Conservation (phyloP, 2,888 invertebrate species). For the Standfussiana lucernea region DNA sequence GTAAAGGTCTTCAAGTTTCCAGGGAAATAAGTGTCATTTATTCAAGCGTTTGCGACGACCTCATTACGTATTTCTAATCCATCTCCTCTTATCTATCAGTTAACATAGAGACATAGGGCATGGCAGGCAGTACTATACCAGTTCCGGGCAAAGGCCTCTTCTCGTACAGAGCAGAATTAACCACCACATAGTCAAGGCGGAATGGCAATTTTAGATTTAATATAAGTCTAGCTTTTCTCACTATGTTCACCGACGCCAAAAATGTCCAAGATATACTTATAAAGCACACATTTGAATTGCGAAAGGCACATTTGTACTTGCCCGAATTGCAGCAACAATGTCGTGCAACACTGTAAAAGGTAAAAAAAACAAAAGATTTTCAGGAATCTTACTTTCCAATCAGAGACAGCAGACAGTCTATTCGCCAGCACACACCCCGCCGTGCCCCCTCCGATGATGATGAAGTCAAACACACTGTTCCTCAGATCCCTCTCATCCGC, state of each 20-base stretch:
- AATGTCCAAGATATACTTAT: background rate
- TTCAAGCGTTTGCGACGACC: background rate
- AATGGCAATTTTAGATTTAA: background rate
- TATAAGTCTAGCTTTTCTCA: background rate
- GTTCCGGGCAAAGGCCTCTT: background rate
- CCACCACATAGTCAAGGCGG: background rate
- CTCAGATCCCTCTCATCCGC: conserved; percentile 82
- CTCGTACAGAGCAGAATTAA: background rate
- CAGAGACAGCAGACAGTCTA: conserved; percentile 83
- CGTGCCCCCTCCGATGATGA: conserved; percentile 87
- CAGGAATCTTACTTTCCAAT: conserved; percentile 84
- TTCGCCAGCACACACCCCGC: conserved; percentile 88
- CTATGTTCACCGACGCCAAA: background rate
- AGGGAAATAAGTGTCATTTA: background rate
- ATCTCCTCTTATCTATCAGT: background rate
- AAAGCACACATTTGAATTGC: background rate
- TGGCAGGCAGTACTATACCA: background rate
- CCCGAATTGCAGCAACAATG: background rate
- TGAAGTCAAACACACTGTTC: conserved; percentile 88
- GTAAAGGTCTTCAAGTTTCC: background rate
- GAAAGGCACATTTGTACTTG: background rate
- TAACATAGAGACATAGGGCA: background rate
- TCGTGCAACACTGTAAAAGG: background rate
- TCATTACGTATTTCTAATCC: background rate
- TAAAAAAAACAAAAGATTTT: background rate